These are phyloP conservation scores for Stratiolaelaps scimitus DNA, from an alignment of 1,140 invertebrate genomes.

Conservation along the genomic window DNA sequence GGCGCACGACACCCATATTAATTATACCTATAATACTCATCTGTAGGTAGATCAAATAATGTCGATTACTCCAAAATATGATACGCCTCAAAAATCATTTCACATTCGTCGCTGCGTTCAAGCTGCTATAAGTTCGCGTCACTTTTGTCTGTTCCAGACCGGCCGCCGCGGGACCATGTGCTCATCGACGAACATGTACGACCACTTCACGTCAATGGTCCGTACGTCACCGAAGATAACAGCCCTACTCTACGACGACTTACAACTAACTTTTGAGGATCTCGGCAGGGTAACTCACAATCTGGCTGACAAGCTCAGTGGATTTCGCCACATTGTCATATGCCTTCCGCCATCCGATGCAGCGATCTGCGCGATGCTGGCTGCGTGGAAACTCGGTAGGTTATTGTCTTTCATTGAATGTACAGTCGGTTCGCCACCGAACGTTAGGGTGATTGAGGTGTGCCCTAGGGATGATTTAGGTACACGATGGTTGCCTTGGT, in stretches of 20 bases:
- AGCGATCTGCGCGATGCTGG: conserved; percentile 17
- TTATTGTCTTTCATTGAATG: no score
- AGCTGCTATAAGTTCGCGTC: no score
- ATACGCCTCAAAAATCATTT: no score
- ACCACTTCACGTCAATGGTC: conserved; percentile 25
- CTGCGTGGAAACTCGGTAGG: conserved; percentile 21
- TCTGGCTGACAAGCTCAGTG: conserved; percentile 21
- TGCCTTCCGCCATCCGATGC: conserved; percentile 22
- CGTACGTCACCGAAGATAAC: conserved; percentile 19
- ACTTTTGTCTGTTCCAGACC: neutral
- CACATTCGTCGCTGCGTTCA: no score
- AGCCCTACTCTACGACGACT: conserved; percentile 4
- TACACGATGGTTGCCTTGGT: no score
- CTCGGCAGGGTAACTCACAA: conserved; percentile 21
- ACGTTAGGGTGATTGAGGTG: no score
- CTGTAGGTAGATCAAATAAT: no score
- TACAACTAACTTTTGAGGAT: conserved; percentile 17
- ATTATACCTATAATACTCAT: no score
- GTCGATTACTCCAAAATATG: no score
- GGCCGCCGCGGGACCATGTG: conserved; percentile 20
- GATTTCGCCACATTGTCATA: neutral
- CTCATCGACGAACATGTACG: conserved; percentile 28
- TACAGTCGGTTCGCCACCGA: no score
- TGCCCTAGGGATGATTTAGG: no score
- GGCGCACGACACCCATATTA: no score